These are phyloP conservation scores for Brachypalpus laphriformis DNA, from an alignment of 2,888 invertebrate genomes.

Conservation along the genomic window DNA sequence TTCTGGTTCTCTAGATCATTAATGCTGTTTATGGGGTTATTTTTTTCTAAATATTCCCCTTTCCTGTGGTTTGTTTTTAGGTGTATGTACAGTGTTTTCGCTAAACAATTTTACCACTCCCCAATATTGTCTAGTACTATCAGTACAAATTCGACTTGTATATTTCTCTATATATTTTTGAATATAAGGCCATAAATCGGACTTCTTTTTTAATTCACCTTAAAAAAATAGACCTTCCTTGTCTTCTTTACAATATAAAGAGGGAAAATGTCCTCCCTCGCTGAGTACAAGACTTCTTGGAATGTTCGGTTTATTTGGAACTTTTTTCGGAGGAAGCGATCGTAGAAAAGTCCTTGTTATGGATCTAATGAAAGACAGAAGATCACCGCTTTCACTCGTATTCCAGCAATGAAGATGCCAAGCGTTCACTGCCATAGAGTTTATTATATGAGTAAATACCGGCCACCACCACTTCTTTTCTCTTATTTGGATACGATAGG, in stretches of 20 bases:
- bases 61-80: background rate
- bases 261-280: too few relatives aligned
- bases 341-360: too few relatives aligned
- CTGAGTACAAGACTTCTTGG: too few relatives aligned
- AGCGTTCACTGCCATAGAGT: too few relatives aligned
- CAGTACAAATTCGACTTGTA: background rate
- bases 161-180: background rate
- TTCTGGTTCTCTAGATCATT: background rate
- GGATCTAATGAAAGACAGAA: too few relatives aligned
- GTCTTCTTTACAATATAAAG: slow-evolving; percentile 1
- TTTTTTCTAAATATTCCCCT: background rate
- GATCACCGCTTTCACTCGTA: too few relatives aligned
- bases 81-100: background rate
- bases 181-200: background rate
- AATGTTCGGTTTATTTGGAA: too few relatives aligned
- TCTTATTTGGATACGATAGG: too few relatives aligned
- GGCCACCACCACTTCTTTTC: too few relatives aligned
- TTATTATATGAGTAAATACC: too few relatives aligned
- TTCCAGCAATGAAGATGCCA: too few relatives aligned
- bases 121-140: background rate
- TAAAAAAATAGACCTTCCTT: background rate
- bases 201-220: background rate
- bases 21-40: background rate
- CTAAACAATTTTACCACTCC: background rate
- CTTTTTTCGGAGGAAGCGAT: too few relatives aligned